A percentile compares a stretch with the other conserved stretches of the same genome.
Conservation (phyloP, 2,797 vertebrate genomes). For the Bufotes viridis region DNA sequence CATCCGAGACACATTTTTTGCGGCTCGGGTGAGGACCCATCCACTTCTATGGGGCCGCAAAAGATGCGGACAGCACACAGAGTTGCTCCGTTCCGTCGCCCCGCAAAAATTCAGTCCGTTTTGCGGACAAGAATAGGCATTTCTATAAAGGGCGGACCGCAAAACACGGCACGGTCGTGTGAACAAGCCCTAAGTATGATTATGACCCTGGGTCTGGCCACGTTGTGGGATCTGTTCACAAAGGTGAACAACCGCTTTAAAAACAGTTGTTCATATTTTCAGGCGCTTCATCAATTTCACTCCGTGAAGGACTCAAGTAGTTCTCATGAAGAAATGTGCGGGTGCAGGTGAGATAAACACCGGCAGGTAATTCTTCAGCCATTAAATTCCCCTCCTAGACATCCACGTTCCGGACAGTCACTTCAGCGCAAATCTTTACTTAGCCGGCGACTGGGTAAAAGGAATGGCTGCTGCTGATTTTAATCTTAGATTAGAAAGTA, state of each 20-base stretch:
- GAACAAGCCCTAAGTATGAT: too few relatives aligned
- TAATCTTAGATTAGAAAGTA: slow-evolving; percentile 56
- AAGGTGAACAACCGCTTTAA: neutral
- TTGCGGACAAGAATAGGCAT: too few relatives aligned
- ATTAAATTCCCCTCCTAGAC: slow-evolving; percentile 35
- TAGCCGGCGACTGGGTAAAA: slow-evolving; percentile 49
- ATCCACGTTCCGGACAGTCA: slow-evolving; percentile 35
- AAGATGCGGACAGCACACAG: too few relatives aligned
- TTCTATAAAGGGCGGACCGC: too few relatives aligned
- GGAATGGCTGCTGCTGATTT: slow-evolving; percentile 49
- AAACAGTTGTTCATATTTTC: neutral
- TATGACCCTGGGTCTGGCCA: too few relatives aligned
- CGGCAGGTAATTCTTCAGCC: slow-evolving; percentile 35
- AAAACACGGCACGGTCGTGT: too few relatives aligned
- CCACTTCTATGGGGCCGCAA: too few relatives aligned
- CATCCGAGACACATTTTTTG: too few relatives aligned
- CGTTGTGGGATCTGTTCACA: too few relatives aligned
- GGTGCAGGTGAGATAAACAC: slow-evolving; percentile 37
- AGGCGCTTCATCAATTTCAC: neutral
- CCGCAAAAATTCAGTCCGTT: too few relatives aligned
- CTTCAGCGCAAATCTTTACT: slow-evolving; percentile 40
- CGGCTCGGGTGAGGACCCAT: too few relatives aligned
- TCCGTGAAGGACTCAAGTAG: neutral
- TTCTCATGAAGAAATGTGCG: slow-evolving; percentile 19
- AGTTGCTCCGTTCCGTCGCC: too few relatives aligned